These are phyloP conservation scores for Ariopsis seemanni DNA, from an alignment of 2,113 vertebrate genomes.

Conservation along the genomic window DNA sequence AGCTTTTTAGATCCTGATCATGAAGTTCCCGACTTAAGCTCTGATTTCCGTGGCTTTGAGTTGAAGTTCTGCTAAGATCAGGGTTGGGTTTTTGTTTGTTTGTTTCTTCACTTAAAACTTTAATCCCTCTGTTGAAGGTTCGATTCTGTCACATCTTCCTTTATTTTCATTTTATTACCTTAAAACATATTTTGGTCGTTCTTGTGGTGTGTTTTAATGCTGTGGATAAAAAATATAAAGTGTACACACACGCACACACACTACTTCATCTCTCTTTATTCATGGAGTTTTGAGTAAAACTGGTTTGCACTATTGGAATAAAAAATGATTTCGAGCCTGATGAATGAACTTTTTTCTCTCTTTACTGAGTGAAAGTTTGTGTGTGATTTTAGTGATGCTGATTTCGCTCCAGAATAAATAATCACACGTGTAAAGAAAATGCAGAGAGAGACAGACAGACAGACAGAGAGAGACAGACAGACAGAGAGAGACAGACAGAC, in stretches of 20 bases:
- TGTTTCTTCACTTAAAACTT: not conserved
- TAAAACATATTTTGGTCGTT: not conserved
- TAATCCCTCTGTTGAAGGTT: not conserved
- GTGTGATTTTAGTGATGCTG: not conserved
- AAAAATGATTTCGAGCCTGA: not conserved
- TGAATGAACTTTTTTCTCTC: not conserved
- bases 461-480: too few species aligned
- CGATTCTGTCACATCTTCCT: not conserved
- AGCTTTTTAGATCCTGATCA: not conserved
- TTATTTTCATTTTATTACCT: not conserved
- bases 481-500: too few species aligned
- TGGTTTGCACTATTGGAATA: constrained; percentile 22
- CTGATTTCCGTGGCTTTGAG: not conserved
- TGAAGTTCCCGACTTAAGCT: not conserved
- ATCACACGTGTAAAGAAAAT: too few species aligned
- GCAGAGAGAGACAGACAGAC: too few species aligned
- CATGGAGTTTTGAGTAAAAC: not conserved
- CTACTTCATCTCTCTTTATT: not conserved
- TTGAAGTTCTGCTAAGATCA: not conserved
- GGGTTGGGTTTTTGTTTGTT: too few species aligned
- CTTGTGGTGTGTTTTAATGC: not conserved
- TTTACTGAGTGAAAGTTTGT: not conserved
- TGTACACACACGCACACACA: not conserved
- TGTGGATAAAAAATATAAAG: not conserved
- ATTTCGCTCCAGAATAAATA: not conserved